A percentile compares a stretch with the other conserved stretches of the same genome.
phyloP scores from a whole-genome alignment of 2,888 invertebrate species.

The Eupithecia exiguata region DNA sequence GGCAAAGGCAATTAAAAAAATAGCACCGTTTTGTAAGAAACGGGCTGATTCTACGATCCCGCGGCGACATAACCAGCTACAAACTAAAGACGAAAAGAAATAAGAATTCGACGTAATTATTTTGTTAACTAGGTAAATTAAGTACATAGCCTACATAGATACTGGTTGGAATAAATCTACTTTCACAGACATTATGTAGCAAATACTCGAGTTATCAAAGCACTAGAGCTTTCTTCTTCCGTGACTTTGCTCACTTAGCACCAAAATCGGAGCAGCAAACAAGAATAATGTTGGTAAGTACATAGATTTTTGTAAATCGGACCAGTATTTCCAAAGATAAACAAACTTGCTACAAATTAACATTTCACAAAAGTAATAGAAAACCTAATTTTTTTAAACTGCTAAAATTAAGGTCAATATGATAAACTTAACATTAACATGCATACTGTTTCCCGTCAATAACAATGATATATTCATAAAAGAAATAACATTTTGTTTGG shows the following conservation, averaged over 20 bases:
- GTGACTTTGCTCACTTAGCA: not conserved
- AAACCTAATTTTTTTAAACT: not conserved
- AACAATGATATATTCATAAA: conserved; percentile 1
- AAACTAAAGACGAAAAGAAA: not conserved
- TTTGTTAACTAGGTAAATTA: not conserved
- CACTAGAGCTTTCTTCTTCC: not conserved
- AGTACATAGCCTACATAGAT: conserved; percentile 5
- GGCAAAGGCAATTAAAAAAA: too few species aligned
- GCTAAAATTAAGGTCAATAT: conserved; percentile 1
- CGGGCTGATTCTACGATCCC: too few species aligned
- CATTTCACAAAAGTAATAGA: not conserved
- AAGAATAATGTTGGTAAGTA: not conserved
- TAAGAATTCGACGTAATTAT: not conserved
- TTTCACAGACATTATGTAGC: not conserved
- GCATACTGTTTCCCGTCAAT: conserved; percentile 1
- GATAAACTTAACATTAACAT: conserved; percentile 3
- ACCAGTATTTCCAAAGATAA: not conserved
- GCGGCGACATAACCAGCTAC: not conserved
- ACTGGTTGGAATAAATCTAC: not conserved
- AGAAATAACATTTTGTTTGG: not conserved
- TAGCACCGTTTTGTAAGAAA: too few species aligned
- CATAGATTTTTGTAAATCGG: not conserved
- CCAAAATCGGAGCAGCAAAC: not conserved
- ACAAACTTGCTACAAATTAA: not conserved
- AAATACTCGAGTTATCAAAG: not conserved